Evolutionary conservation across 2,113 vertebrate species (phyloP), one percentile per base, ranked within the genome.

Genomic region (Chroicocephalus ridibundus): DNA sequence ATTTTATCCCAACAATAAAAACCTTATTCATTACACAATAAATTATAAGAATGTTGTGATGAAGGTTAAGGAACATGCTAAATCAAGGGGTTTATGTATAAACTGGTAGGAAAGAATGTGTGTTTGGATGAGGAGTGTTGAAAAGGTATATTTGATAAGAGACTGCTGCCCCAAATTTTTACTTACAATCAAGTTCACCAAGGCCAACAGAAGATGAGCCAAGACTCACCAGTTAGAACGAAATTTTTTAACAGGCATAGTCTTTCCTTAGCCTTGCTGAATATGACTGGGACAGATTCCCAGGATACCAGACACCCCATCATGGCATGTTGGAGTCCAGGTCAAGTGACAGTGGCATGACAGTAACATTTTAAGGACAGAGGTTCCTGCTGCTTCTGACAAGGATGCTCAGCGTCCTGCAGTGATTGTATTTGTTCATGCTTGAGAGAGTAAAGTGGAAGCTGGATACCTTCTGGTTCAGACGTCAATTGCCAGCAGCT

Each of bases 21-120:
- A 52, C 2, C 5, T 80, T 51, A 65, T 38, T 10, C n/a, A 9
- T 60, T 57, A 13, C 17, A 47, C 10, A 34, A 27, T 19, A 52
- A 74, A 58, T 31, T 1, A 34, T 21, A 21, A 47, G 2, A 47
- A 10, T 32, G 49, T 52, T 29, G 10, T n/a, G 5, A 1, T 65
- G 31, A 80, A 7, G n/a, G 11, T 55, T 82, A 64, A 60, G 5
- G 1, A 69, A n/a, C 25, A n/a, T 52, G 14, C 2, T 40, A 29
- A 71, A 76, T 55, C 12, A 19, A 8, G 7, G 1, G 0, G 0
- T 13, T 78, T 71, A 44, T 19, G 5, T 31, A 19, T 34, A 54
- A 75, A 1, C 10, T 78, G 16, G 17, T 62, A 16, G 27, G 34
- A 68, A 82, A 55, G 2, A 27, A 34, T 4, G 1, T 38, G 2